These are phyloP conservation scores for Oostethus manadensis DNA, from an alignment of 2,113 vertebrate genomes.

Conservation along the genomic window DNA sequence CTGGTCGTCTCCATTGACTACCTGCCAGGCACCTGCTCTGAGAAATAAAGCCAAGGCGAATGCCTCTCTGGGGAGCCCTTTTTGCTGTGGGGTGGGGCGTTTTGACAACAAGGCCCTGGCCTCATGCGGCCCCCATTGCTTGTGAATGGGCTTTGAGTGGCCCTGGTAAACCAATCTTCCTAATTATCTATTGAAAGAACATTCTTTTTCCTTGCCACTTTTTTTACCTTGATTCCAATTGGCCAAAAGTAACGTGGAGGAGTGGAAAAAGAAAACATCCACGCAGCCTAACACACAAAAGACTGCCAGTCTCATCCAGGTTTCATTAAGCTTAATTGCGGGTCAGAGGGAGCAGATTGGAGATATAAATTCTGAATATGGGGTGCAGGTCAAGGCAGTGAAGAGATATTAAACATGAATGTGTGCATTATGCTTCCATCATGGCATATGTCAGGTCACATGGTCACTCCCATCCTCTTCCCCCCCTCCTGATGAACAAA, in stretches of 20 bases:
- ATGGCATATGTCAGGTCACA: constrained; percentile 19
- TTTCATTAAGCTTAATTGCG: constrained; percentile 68
- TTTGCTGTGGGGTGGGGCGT: constrained; percentile 38
- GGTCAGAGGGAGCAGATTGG: constrained; percentile 57
- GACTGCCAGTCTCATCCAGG: constrained; percentile 33
- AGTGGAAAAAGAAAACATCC: constrained; percentile 49
- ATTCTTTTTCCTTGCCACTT: constrained; percentile 73
- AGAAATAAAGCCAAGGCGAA: constrained; percentile 85
- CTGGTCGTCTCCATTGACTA: constrained; percentile 87
- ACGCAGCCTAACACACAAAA: constrained; percentile 38
- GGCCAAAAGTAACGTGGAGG: constrained; percentile 74
- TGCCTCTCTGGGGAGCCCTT: constrained; percentile 80
- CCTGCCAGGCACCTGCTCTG: constrained; percentile 89
- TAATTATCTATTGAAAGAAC: constrained; percentile 86
- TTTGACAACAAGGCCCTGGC: constrained; percentile 69
- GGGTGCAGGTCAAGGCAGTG: constrained; percentile 51
- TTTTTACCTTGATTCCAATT: constrained; percentile 84
- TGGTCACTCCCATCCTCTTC: constrained; percentile 11
- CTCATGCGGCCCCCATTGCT: constrained; percentile 53
- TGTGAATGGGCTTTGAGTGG: constrained; percentile 75
- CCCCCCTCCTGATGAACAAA: not conserved
- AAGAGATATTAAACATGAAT: constrained; percentile 62
- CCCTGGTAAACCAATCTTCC: constrained; percentile 85
- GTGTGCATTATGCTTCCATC: constrained; percentile 28
- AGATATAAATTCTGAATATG: constrained; percentile 58